A percentile compares a stretch with the other conserved stretches of the same genome.
phyloP scores from a whole-genome alignment of 2,113 vertebrate species.

The Eulemur macaco region DNA sequence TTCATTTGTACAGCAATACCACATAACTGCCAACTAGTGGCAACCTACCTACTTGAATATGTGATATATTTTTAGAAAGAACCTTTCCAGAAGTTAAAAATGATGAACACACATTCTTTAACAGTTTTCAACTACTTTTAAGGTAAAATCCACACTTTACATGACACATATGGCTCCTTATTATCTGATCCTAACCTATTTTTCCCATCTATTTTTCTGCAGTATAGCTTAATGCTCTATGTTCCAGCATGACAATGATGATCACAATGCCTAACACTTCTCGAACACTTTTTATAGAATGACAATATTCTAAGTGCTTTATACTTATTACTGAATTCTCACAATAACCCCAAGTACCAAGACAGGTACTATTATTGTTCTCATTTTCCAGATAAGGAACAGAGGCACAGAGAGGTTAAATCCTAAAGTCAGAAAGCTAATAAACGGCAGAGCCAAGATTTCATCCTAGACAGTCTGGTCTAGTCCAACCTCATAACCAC shows the following conservation, averaged over 20 bases:
- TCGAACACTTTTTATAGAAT: not conserved
- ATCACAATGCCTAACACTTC: not conserved
- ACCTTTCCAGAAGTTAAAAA: not conserved
- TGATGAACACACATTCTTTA: not conserved
- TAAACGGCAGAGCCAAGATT: not conserved
- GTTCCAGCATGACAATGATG: not conserved
- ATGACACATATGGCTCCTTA: not conserved
- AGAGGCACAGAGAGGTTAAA: not conserved
- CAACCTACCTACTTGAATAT: not conserved
- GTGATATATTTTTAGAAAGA: slow-evolving; percentile 9
- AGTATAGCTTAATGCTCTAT: not conserved
- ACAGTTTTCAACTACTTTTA: not conserved
- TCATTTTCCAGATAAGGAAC: not conserved
- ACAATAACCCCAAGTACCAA: not conserved
- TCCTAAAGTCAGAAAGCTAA: not conserved
- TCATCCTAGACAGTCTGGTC: not conserved
- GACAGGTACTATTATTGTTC: not conserved
- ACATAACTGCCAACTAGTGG: not conserved
- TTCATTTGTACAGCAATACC: not conserved
- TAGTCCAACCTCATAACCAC: not conserved
- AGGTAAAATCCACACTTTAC: not conserved
- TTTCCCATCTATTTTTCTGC: not conserved
- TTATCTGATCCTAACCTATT: not conserved
- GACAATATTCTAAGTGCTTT: not conserved
- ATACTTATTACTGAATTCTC: not conserved